Evolutionary conservation across 2,888 invertebrate genomes (phyloP), one percentile per base, ranked within the genome.

Genomic region (Malthinus flaveolus): DNA sequence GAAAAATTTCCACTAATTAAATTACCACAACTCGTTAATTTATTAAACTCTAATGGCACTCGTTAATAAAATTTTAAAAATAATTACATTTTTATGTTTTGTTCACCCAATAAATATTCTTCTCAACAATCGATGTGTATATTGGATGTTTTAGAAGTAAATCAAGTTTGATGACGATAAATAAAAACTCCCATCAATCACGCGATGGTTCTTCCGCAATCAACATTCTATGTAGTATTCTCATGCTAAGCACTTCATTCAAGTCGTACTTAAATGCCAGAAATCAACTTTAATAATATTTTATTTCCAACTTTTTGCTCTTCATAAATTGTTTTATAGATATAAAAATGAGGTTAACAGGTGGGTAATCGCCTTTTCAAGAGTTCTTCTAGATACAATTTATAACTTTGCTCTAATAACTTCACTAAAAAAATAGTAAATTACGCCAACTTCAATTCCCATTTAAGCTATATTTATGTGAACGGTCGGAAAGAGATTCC

Each of bases 111-210:
- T 23, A 23, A 23, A 23, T 23, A 23, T 23, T 23, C 5, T 23
- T 23, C 23, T 23, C 23, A 2, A 23, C 23, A 2, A 23, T 23
- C 23, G 23, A 23, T 2, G 23, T 5, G 23, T 23, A 23, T 5
- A 5, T 23, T 23, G 23, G 23, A 23, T 23, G 23, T 23, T 23
- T 23, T 23, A 23, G 23, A 23, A 31, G 45, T 52, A 52, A 52
- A 52, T 52, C 52, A 52, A 52, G 46, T 23, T 36, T 35, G 52
- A 33, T 35, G 35, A 35, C 35, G 23, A 5, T 23, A 23, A 23
- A 23, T 23, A 52, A 35, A 44, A 45, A 52, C 35, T 34, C 46
- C 52, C 46, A 52, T 52, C 52, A 52, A 52, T 52, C 52, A 52
- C 44, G 46, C 23, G 32, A 52, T 52, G 44, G 52, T 34, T 45